phyloP scores from a whole-genome alignment of 2,113 vertebrate genomes.

The Pristiophorus japonicus region DNA sequence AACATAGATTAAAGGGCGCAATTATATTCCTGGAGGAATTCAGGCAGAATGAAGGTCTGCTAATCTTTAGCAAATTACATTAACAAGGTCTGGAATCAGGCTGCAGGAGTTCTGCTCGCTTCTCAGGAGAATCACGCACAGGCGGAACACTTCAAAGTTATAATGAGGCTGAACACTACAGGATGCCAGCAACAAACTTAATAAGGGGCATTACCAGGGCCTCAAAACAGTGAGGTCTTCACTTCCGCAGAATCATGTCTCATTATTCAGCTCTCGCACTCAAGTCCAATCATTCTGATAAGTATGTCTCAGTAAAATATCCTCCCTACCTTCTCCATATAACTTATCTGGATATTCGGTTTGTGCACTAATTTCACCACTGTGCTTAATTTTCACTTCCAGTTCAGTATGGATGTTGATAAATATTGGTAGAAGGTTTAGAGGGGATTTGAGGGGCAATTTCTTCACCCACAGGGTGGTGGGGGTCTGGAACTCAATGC shows the following conservation, averaged over 20 bases:
- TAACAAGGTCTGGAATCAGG: constrained; percentile 43
- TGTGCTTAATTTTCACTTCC: not conserved
- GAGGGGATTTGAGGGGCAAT: too few species aligned
- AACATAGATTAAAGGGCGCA: not conserved
- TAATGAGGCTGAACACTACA: constrained; percentile 46
- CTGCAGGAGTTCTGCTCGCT: constrained; percentile 40
- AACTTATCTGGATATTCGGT: not conserved
- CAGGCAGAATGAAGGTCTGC: constrained; percentile 45
- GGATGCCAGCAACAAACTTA: constrained; percentile 21
- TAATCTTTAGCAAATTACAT: constrained; percentile 49
- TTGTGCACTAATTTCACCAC: not conserved
- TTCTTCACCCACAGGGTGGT: too few species aligned
- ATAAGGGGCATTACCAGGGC: not conserved
- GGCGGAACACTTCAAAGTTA: constrained; percentile 43
- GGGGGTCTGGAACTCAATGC: too few species aligned
- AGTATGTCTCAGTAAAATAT: not conserved
- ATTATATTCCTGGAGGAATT: constrained; percentile 44
- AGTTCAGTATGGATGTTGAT: not conserved
- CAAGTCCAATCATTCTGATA: constrained; percentile 4
- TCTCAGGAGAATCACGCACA: constrained; percentile 45
- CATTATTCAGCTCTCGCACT: not conserved
- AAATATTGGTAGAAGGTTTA: too few species aligned
- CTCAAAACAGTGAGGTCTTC: not conserved
- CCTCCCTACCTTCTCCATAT: not conserved
- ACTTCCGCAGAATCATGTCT: constrained; percentile 22